A percentile compares a stretch with the other conserved stretches of the same genome.
phyloP scores from a whole-genome alignment of 2,113 vertebrate species.

The Pavo muticus region DNA sequence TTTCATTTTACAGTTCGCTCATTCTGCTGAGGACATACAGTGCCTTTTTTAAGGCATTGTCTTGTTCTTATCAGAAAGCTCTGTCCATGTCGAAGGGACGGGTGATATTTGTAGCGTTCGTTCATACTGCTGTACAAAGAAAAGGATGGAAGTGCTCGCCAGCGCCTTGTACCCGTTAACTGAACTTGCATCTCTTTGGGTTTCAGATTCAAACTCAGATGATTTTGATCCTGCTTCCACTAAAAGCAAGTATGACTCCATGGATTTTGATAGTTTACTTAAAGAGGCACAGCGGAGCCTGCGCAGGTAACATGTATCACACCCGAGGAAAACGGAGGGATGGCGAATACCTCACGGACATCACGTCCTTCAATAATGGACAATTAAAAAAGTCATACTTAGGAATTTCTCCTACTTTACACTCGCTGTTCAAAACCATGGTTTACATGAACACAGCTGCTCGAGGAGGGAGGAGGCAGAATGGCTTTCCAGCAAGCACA shows the following conservation, averaged over 20 bases:
- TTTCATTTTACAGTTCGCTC: not conserved
- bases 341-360: constrained; percentile 84
- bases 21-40: accelerated
- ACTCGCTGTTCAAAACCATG: constrained; percentile 89
- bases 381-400: constrained; percentile 83
- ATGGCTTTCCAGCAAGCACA: constrained; percentile 76
- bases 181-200: constrained; percentile 22
- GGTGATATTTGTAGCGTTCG: not conserved
- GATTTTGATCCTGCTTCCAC: constrained; percentile 99
- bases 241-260: constrained; percentile 99
- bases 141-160: not conserved
- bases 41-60: not conserved
- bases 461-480: constrained; percentile 80
- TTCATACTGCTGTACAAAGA: accelerated
- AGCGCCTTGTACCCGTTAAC: not conserved
- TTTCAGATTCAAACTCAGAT: constrained; percentile 95
- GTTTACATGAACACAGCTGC: constrained; percentile 99
- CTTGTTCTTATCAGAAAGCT: not conserved
- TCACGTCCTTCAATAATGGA: constrained; percentile 86
- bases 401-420: constrained; percentile 87
- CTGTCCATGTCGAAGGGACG: not conserved
- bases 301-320: constrained; percentile 91
- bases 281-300: constrained; percentile 97
- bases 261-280: constrained; percentile 99
- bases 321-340: constrained; percentile 74